These are phyloP conservation scores for Turdus rufiventris DNA, from an alignment of 2,113 vertebrate species.

Conservation along the genomic window DNA sequence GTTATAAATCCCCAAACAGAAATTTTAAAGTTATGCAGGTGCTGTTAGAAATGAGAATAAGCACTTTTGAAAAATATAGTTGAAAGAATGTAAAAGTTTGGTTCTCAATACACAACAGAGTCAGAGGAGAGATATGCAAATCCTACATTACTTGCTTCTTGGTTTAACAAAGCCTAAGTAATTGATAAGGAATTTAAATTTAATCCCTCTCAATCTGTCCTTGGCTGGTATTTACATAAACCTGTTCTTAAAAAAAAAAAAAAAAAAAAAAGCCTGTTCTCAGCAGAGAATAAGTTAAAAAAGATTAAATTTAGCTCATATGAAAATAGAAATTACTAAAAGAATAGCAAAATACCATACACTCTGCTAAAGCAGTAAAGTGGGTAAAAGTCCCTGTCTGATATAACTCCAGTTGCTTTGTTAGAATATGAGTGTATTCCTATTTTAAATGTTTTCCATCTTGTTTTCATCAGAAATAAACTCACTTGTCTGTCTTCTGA, in stretches of 20 bases:
- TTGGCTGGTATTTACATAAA: not conserved
- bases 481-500: not conserved
- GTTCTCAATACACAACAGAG: fast-evolving
- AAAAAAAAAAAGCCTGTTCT: not conserved
- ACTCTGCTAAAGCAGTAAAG: not conserved
- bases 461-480: not conserved
- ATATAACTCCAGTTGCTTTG: not conserved
- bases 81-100: not conserved
- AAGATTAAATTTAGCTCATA: not conserved
- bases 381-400: not conserved
- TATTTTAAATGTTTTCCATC: not conserved
- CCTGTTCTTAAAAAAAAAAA: not conserved
- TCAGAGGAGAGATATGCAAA: not conserved
- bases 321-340: not conserved
- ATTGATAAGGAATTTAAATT: not conserved
- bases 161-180: not conserved
- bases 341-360: not conserved
- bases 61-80: not conserved
- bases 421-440: not conserved
- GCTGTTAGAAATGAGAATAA: not conserved
- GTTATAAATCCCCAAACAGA: not conserved
- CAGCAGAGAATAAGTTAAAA: not conserved
- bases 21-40: not conserved
- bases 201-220: not conserved
- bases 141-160: not conserved